Evolutionary conservation across 2,888 invertebrate species (phyloP).

Genomic region (Nomada fabriciana): DNA sequence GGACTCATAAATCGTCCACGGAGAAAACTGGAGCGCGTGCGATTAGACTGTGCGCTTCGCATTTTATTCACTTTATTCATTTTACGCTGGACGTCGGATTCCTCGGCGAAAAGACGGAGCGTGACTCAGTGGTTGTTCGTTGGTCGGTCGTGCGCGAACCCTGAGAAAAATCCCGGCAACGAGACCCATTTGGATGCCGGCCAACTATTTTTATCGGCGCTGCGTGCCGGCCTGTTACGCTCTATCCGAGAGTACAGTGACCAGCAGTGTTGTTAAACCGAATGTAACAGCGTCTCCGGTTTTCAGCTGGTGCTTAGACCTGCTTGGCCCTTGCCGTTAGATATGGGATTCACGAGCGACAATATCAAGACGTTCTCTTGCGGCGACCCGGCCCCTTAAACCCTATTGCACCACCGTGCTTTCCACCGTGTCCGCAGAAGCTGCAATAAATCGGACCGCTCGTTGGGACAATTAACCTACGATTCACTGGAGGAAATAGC

Average conservation of each 20-base stretch:
- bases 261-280: slow-evolving; percentile 68
- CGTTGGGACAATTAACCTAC: no score
- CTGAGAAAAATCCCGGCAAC: slow-evolving; percentile 68
- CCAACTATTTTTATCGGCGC: slow-evolving; percentile 72
- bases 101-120: slow-evolving; percentile 54
- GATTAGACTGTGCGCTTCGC: slow-evolving; percentile 62
- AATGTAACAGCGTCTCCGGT: slow-evolving; percentile 59
- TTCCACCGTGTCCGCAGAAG: not conserved
- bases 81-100: slow-evolving; percentile 33
- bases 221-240: slow-evolving; percentile 64
- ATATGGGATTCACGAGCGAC: slow-evolving; percentile 48
- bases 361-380: not conserved
- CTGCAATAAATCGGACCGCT: not conserved
- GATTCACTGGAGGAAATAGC: no score
- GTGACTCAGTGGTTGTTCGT: slow-evolving; percentile 63
- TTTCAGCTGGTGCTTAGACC: slow-evolving; percentile 40
- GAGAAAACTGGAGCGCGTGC: slow-evolving; percentile 62
- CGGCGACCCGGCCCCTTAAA: not conserved
- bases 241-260: slow-evolving; percentile 43
- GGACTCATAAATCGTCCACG: slow-evolving; percentile 39
- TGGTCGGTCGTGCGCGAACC: slow-evolving; percentile 47
- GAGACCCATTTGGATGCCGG: slow-evolving; percentile 69
- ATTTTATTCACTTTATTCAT: slow-evolving; percentile 63
- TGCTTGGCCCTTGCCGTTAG: slow-evolving; percentile 41
- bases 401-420: not conserved